phyloP scores from a whole-genome alignment of 2,113 vertebrate species.

The Hemibagrus wyckioides region DNA sequence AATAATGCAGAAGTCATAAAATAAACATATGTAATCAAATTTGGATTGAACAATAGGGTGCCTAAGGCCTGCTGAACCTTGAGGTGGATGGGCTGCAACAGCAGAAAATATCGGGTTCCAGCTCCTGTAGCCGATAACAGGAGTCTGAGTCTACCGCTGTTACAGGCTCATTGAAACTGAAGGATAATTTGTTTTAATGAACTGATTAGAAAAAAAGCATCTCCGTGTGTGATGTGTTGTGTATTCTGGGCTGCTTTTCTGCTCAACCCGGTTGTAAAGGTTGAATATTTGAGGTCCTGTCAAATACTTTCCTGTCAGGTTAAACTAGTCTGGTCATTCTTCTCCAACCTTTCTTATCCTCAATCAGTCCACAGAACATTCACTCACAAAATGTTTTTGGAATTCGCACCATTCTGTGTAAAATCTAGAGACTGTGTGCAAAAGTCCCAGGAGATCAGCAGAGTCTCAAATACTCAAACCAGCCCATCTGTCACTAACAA shows the following conservation, averaged over 20 bases:
- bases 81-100: no score
- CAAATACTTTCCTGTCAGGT: background rate
- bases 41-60: background rate
- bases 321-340: background rate
- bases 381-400: slow-evolving; percentile 2
- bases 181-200: background rate
- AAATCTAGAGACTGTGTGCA: background rate
- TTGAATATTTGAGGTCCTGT: background rate
- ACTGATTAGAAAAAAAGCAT: background rate
- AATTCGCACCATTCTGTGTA: background rate
- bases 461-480: slow-evolving; percentile 8
- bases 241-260: background rate
- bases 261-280: background rate
- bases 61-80: background rate
- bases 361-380: background rate
- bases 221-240: background rate
- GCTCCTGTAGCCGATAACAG: background rate
- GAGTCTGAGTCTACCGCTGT: background rate
- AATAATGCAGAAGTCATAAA: background rate
- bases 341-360: background rate
- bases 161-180: background rate
- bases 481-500: background rate
- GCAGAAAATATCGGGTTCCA: background rate
- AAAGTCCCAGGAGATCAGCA: background rate
- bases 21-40: background rate